Evolutionary conservation across 2,888 invertebrate species (phyloP), one percentile per base, ranked within the genome.

Genomic region (Cerastoderma edule): DNA sequence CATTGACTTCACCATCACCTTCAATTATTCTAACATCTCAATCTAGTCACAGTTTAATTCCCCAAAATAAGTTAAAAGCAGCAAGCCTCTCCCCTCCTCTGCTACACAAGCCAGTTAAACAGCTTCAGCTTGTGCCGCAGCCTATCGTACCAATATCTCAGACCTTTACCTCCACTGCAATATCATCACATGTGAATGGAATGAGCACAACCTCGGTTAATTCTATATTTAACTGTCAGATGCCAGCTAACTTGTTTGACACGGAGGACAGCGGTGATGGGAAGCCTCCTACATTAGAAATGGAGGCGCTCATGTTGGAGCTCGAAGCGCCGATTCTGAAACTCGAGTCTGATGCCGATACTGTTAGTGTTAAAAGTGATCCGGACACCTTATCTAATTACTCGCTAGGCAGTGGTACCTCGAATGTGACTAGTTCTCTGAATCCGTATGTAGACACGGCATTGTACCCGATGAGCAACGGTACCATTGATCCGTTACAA

Each of bases 131-230:
- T 27, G 78, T 88, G 39, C 88, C 87, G 28, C 87, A 87, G 65
- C 86, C 88, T 6, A 87, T 85, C 19, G 85, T 85, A 64, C 85
- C 87, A 8, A 86, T 85, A 48, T 83, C 87, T 50, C 85, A 83
- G 63, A 76, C 84, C 35, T 78, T 75, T 24, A 56, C 80, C 13
- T 67, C 80, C 22, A 28, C 67, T 35, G 67, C 50, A 44, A 24
- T 56, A 0, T 48, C 75, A 27, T 65, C 54, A 1, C 33, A 57
- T 57, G 48, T 57, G 6, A 48, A 2, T 2, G 50, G 19, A 8
- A 35, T 67, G 27, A 24, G 46, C 28, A 24, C 64, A 28, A 53
- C 32, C 13, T 30, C 66, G 1, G 53, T 53, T 22, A 50, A 73
- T 44, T 72, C 78, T 24, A 53, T 81, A 2, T 77, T 72, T 60